A percentile compares a stretch with the other conserved stretches of the same genome.
These are phyloP conservation scores for Anguilla pacifica DNA, from an alignment of 2,797 vertebrate species.

Conservation along the genomic window DNA sequence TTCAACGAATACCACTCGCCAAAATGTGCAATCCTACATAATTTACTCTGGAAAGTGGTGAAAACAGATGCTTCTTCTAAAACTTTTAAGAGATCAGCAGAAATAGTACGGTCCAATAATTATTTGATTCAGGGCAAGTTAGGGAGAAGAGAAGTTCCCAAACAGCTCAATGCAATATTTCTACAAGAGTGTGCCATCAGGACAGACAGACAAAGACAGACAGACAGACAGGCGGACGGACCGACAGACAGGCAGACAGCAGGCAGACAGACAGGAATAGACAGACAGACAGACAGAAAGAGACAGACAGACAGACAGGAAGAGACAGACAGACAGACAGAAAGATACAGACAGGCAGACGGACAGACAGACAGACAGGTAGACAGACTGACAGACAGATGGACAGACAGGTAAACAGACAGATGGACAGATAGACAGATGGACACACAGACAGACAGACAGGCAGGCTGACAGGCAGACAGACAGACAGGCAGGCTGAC, in stretches of 20 bases:
- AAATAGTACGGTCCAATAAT: not conserved
- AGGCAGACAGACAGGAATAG: slow-evolving; percentile 82
- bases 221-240: slow-evolving; percentile 47
- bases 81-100: not conserved
- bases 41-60: not conserved
- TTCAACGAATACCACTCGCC: not conserved
- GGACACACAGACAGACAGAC: no score
- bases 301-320: slow-evolving; percentile 73
- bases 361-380: no score
- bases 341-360: no score
- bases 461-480: no score
- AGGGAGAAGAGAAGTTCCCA: not conserved
- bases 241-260: slow-evolving; percentile 53
- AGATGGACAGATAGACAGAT: no score
- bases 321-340: slow-evolving; percentile 60
- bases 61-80: not conserved
- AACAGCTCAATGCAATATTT: not conserved
- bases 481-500: not conserved
- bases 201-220: not conserved
- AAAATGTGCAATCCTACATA: not conserved
- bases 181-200: not conserved
- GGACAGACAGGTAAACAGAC: no score
- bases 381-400: no score
- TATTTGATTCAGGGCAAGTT: not conserved
- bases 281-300: not conserved